Base-by-base conservation (phyloP, 1,140 invertebrate genomes). In the Drosophila navojoa region DNA sequence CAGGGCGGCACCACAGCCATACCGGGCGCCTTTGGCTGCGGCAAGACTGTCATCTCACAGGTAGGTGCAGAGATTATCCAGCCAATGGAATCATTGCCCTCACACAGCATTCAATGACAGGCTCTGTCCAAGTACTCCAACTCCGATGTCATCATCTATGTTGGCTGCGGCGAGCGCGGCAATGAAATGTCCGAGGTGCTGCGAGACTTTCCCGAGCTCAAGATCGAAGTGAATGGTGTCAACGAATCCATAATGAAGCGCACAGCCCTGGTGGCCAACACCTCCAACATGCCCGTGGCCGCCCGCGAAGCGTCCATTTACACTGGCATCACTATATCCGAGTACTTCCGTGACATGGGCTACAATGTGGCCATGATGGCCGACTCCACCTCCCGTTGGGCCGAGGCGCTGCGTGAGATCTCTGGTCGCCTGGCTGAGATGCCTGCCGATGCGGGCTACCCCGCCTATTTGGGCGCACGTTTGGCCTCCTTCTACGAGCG, bases 331-430 rank as follows among this genome's bases (percentile, higher is more conserved):
- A 99, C 98, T 0, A 93, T 99, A 2, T 99, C 98, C 19, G 99
- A 99, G 93, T 99, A 99, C 93, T 99, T 99, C 94, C 94, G 96
- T 92, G 98, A 99, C 92, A 99, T 99, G 99, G 99, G 99, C 92
- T 99, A 99, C 94, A 98, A 99, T 92, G 99, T 99, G 29, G 98
- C 99, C 61, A 99, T 99, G 99, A 99, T 99, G 99, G 99, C 99
- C 81, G 99, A 99, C 93, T 99, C 99, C 13, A 99, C 99, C 10
- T 99, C 99, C n/a, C 97, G 99, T 94, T 99, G 99, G 99, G 99
- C 99, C 53, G 99, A 99, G 93, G 99, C 99, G 82, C 94, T 99
- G 92, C 95, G 99, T 95, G 99, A 99, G 96, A 99, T 99, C 93
- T 99, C 99, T 2, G 99, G 99, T 93, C 98, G 99, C 94, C 94